phyloP scores from a whole-genome alignment of 2,797 vertebrate genomes.

The Dryobates pubescens region DNA sequence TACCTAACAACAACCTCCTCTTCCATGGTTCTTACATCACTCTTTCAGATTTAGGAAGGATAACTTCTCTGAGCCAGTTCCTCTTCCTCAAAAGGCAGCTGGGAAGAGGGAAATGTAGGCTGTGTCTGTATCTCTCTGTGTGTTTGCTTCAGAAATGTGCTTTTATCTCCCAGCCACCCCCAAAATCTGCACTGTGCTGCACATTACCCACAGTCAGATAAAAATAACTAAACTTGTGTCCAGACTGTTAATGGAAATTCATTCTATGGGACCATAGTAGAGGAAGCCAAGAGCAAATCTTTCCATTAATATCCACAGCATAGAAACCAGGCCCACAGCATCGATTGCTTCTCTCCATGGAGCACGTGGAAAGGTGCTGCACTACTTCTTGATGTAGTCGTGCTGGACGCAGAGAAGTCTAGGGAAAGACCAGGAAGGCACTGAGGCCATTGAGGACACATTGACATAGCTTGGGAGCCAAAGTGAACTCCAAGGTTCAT shows the following conservation, averaged over 20 bases:
- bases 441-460: not conserved
- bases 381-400: not conserved
- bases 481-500: not conserved
- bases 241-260: not conserved
- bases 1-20: not conserved
- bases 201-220: not conserved
- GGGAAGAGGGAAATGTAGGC: slow-evolving; percentile 24
- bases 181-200: slow-evolving; percentile 7
- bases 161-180: slow-evolving; percentile 24
- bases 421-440: not conserved
- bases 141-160: slow-evolving; percentile 23
- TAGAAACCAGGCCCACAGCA: not conserved
- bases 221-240: slow-evolving; percentile 25
- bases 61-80: not conserved
- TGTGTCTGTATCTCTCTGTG: slow-evolving; percentile 1
- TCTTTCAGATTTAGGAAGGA: not conserved
- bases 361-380: not conserved
- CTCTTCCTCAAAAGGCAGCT: slow-evolving; percentile 29
- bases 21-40: not conserved
- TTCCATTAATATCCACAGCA: not conserved
- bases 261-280: not conserved
- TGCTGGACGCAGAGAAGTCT: not conserved
- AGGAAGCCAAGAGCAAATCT: not conserved
- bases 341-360: not conserved
- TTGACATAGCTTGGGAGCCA: not conserved